Evolutionary conservation across 2,888 invertebrate genomes (phyloP), one percentile per base, ranked within the genome.

Genomic region (Idaea dimidiata): DNA sequence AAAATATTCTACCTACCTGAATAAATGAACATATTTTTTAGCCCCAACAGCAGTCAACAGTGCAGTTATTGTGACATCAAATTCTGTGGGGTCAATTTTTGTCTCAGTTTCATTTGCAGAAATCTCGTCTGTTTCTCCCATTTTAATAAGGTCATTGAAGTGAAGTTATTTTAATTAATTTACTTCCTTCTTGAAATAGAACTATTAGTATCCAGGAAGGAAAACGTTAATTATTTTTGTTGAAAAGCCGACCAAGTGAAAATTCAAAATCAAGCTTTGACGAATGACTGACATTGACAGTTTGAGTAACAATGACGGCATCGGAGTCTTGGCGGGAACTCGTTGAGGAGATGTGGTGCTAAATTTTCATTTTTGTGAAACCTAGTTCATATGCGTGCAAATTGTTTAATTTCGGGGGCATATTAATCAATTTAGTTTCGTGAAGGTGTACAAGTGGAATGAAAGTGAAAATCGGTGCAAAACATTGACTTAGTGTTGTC

Each of bases 11-110:
- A 62, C 73, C 78, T 80, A 92, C 93, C 82, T 87, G 71, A 93
- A 93, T 70, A 89, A 79, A 66, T 88, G 80, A 43, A 88, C 76
- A 72, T 90, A 93, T 81, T 86, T 85, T 77, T 91, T 90, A 59
- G 88, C 93, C 54, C 86, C 89, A 61, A 88, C 61, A 16, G 87
- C 86, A 18, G 86, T 78, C 58, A 93, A 71, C 61, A 93, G 71
- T 58, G 91, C 85, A 70, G 77, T 82, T 54, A 91, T 81, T 3
- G 91, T 84, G 17, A 88, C 79, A 77, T 89, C 92, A 70, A 87
- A 92, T 62, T 82, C 84, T 65, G 79, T 83, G 31, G 89, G 90
- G 74, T 88, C 83, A 67, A 88, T 81, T 72, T 82, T 81, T 63
- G 32, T 62, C 57, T 67, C 18, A 18, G 56, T 8, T 14, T 17